Evolutionary conservation across 37 sponge, comb jelly and placozoan genomes (phyloP).

Genomic region (Theonella swinhoei): DNA sequence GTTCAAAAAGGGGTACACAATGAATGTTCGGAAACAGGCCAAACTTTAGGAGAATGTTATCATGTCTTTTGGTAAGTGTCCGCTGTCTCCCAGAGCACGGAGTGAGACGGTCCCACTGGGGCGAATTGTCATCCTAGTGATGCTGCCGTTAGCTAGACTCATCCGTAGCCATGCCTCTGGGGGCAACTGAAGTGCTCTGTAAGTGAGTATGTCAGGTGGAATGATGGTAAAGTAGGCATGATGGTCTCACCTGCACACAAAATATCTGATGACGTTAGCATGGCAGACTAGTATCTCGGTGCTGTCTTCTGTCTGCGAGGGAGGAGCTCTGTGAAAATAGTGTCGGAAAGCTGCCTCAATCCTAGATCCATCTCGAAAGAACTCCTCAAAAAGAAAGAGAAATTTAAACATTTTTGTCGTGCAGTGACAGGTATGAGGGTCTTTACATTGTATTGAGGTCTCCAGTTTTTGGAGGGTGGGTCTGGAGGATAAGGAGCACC

Average conservation of each 20-base stretch:
- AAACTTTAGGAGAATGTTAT: conserved; percentile 65
- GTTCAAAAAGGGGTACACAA: too few relatives aligned
- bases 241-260: conserved; percentile 84
- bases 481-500: conserved; percentile 91
- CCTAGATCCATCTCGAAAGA: conserved; percentile 90
- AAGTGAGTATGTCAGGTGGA: too few relatives aligned
- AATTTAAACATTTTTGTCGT: too few relatives aligned
- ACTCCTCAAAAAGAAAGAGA: conserved; percentile 66
- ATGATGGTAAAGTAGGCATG: background rate
- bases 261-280: conserved; percentile 96
- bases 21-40: too few relatives aligned
- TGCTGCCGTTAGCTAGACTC: conserved; percentile 85
- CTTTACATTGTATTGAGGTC: conserved; percentile 76
- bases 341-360: conserved; percentile 95
- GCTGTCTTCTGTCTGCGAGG: conserved; percentile 80
- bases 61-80: conserved; percentile 85
- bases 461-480: conserved; percentile 75
- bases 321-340: conserved; percentile 89
- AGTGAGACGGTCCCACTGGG: conserved; percentile 87
- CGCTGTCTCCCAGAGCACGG: conserved; percentile 75
- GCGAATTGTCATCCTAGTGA: conserved; percentile 82
- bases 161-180: conserved; percentile 96
- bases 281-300: conserved; percentile 91
- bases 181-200: conserved; percentile 92
- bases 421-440: background rate